A percentile compares a stretch with the other conserved stretches of the same genome.
phyloP scores from a whole-genome alignment of 2,113 vertebrate genomes.

The Megaceryle maxima region DNA sequence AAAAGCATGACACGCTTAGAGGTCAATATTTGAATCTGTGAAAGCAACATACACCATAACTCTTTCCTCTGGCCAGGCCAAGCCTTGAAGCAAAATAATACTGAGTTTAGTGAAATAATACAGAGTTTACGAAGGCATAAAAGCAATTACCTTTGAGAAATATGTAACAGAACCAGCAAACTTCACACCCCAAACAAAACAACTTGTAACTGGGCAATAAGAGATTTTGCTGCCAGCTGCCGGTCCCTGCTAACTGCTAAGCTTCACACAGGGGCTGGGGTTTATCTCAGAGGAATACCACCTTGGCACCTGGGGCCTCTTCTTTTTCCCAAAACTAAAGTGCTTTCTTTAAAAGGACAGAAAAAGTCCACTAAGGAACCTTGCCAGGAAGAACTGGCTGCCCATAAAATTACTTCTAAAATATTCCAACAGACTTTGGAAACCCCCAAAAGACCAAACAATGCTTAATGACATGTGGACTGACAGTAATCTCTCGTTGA shows the following conservation, averaged over 20 bases:
- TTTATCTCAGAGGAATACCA: not conserved
- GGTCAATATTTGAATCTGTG: not conserved
- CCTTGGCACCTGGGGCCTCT: not conserved
- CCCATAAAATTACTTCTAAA: not conserved
- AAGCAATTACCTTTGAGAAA: not conserved
- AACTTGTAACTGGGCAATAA: not conserved
- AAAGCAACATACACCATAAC: not conserved
- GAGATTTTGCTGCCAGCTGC: not conserved
- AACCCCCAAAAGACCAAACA: not conserved
- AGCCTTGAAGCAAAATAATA: not conserved
- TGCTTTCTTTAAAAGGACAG: not conserved
- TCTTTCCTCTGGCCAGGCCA: not conserved
- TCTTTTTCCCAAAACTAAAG: not conserved
- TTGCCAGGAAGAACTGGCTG: not conserved
- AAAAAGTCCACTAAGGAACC: not conserved
- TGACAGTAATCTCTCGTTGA: not conserved
- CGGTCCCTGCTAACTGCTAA: not conserved
- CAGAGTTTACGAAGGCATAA: not conserved
- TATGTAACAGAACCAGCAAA: not conserved
- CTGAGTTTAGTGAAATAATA: not conserved
- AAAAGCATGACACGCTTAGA: not conserved
- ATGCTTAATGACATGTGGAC: not conserved
- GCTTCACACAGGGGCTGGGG: not conserved
- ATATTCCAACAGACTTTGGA: not conserved
- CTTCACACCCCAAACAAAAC: not conserved